Base-by-base conservation (phyloP, 2,113 vertebrate genomes). In the Salvelinus namaycush region DNA sequence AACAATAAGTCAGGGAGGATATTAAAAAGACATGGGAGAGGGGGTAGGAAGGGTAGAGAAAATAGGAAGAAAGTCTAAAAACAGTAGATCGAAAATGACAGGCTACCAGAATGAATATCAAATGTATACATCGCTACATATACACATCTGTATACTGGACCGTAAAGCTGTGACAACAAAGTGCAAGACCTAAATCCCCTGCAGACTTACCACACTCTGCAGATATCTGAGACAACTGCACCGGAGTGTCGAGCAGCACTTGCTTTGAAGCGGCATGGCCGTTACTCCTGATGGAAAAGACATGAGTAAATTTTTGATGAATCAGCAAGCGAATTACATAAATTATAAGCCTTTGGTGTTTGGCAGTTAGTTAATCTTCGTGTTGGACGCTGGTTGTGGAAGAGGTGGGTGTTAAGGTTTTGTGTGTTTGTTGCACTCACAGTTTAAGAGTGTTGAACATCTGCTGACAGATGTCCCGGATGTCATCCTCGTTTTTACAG, bases 361-460 rank as follows among this genome's bases (percentile, higher is more conserved):
- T 62, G 54, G 18, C 13, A 18, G 5, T 14, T 20, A 20, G 54
- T 18, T 18, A 6, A 24, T 62, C 8, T 8, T 11, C 24, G 59
- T 62, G 59, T n/a, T 5, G n/a, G 6, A 22, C 2, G 2, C 7
- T 13, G 59, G 18, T 62, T 24, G 5, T 39, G 3, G 14, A 22
- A 64, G 26, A 16, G 18, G 7, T 39, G 12, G 9, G 1, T 18
- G 62, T 1, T 26, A 24, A 14, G 4, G 20, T 34, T 18, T 22
- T 20, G 44, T 18, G 22, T 67, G 22, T 34, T 7, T 27, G 14
- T 18, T 34, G 26, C 4, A 76, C 96, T 91, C 87, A 99, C 97
- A 99, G 90, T 76, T 95, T 95, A 54, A 99, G 93, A 0, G 96
- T 96, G 92, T 96, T 96, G 92, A 96, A 99, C 95, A 99, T 96